Conservation (phyloP, 2,797 vertebrate genomes). For the Crocidura indochinensis region DNA sequence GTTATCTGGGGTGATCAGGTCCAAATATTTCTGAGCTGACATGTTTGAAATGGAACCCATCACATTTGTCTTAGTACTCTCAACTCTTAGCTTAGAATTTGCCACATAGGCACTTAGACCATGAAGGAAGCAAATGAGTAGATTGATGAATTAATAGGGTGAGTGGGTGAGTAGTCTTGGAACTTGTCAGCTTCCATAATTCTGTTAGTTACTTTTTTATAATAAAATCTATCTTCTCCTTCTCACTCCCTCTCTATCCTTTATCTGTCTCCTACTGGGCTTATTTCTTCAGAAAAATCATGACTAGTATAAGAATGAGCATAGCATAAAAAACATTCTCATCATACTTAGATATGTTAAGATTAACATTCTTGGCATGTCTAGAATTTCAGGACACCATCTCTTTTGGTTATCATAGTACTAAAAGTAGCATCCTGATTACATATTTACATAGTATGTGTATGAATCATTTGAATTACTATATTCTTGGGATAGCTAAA, state of each 20-base stretch:
- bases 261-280: neutral
- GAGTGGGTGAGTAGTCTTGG: neutral
- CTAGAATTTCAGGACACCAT: constrained; percentile 3
- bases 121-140: neutral
- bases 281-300: constrained; percentile 33
- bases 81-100: neutral
- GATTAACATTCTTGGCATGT: constrained; percentile 35
- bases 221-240: neutral
- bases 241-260: neutral
- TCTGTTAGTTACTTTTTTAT: neutral
- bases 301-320: neutral
- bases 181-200: neutral
- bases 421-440: constrained; percentile 32
- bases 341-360: constrained; percentile 36
- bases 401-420: neutral
- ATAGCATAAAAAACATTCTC: constrained; percentile 34
- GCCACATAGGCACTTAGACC: neutral
- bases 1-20: neutral
- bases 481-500: constrained; percentile 18
- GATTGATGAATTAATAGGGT: neutral
- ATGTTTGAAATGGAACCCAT: neutral
- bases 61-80: neutral
- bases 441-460: neutral
- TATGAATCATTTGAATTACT: neutral
- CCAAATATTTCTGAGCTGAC: neutral